Conservation (phyloP, 23 tunicate species). For the Aplidium turbinatum region DNA sequence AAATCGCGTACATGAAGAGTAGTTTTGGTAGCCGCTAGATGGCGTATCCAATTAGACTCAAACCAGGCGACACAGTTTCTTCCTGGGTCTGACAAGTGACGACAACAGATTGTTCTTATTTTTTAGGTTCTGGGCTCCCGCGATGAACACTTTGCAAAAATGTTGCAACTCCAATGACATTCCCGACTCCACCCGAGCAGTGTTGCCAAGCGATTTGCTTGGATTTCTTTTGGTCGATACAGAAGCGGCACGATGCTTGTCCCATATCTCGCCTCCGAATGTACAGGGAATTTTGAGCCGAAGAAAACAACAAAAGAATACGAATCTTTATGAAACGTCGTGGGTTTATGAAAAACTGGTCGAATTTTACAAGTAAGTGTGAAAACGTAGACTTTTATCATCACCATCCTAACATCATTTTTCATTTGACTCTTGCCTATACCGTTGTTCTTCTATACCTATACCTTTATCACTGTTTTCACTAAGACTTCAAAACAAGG, state of each 20-base stretch:
- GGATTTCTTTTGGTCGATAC: conserved; percentile 73
- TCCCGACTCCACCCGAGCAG: conserved; percentile 24
- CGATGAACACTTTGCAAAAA: conserved; percentile 62
- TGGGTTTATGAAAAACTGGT: conserved; percentile 44
- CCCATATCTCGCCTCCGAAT: conserved; percentile 19
- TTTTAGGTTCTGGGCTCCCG: conserved; percentile 84
- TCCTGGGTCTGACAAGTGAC: too few species aligned
- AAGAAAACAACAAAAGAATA: conserved; percentile 49
- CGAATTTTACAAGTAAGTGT: conserved; percentile 53
- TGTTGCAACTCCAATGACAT: conserved; percentile 42
- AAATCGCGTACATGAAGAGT: too few species aligned
- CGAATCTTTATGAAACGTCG: not conserved
- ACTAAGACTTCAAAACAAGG: too few species aligned
- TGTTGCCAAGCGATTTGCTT: conserved; percentile 57
- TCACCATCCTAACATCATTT: too few species aligned
- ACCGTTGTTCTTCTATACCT: too few species aligned
- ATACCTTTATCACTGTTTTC: too few species aligned
- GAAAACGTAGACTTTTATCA: not conserved
- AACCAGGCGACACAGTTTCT: too few species aligned
- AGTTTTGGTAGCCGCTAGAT: too few species aligned
- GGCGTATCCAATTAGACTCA: too few species aligned
- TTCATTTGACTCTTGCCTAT: too few species aligned
- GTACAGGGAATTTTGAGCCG: conserved; percentile 7
- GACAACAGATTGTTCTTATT: too few species aligned
- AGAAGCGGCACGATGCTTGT: conserved; percentile 35